Conservation (phyloP, 1,140 invertebrate genomes). For the Anastrepha obliqua region DNA sequence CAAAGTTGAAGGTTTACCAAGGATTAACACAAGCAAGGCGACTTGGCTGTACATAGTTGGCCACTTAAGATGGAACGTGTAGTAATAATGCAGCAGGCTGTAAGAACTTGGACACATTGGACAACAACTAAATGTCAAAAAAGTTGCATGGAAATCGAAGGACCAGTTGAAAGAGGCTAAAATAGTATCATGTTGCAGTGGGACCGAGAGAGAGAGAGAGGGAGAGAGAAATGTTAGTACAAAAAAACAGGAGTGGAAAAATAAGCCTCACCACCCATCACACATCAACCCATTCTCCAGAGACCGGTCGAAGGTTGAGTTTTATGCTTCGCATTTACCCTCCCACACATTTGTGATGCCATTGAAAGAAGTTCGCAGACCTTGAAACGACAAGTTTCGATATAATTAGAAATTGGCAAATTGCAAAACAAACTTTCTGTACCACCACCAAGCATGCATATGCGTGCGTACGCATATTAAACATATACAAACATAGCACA, state of each 20-base stretch:
- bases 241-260: no score
- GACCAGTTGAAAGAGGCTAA: neutral
- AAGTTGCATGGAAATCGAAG: neutral
- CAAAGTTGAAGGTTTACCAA: neutral
- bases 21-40: neutral
- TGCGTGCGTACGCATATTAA: neutral
- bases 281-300: no score
- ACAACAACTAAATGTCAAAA: neutral
- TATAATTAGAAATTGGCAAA: slow-evolving; percentile 67
- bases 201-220: neutral
- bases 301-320: no score
- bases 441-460: neutral
- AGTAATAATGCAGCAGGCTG: neutral
- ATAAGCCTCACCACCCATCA: no score
- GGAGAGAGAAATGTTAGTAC: no score
- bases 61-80: neutral
- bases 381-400: slow-evolving; percentile 49
- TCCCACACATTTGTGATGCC: neutral
- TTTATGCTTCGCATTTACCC: no score
- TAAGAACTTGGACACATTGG: neutral
- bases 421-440: slow-evolving; percentile 59
- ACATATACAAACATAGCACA: neutral
- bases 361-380: slow-evolving; percentile 14
- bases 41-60: neutral
- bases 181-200: neutral